Conservation (phyloP, 2,113 vertebrate genomes). For the Archilochus colubris region DNA sequence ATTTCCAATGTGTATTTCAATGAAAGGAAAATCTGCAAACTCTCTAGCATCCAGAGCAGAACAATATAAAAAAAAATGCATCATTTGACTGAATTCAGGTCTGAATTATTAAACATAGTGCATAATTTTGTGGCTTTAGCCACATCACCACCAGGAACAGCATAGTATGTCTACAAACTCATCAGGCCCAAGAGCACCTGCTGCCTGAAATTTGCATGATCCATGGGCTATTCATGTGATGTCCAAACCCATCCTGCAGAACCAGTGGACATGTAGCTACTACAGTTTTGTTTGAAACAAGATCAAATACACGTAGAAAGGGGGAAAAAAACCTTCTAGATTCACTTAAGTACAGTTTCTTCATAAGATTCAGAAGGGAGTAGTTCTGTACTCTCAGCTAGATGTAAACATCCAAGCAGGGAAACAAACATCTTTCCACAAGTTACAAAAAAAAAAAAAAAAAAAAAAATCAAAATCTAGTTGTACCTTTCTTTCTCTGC, state of each 20-base stretch:
- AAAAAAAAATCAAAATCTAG: background rate
- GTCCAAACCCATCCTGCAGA: background rate
- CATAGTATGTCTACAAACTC: background rate
- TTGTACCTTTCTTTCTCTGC: background rate
- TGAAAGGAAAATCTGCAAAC: background rate
- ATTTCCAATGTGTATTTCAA: conserved; percentile 19
- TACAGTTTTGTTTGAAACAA: background rate
- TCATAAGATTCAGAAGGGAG: background rate
- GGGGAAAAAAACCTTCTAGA: too few species aligned
- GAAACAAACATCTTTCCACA: background rate
- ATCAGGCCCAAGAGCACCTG: fast-evolving
- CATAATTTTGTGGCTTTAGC: background rate
- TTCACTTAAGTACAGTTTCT: background rate
- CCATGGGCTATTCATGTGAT: background rate
- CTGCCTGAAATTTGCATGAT: background rate
- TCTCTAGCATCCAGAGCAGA: background rate
- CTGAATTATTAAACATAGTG: background rate
- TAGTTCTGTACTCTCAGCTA: background rate
- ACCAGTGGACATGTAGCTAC: background rate
- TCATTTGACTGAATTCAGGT: background rate
- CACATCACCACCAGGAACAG: background rate
- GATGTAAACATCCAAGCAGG: background rate
- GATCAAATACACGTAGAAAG: background rate
- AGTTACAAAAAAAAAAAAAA: background rate
- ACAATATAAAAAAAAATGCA: background rate